Base-by-base conservation (phyloP, 2,888 invertebrate species). In the Dryobota labecula region DNA sequence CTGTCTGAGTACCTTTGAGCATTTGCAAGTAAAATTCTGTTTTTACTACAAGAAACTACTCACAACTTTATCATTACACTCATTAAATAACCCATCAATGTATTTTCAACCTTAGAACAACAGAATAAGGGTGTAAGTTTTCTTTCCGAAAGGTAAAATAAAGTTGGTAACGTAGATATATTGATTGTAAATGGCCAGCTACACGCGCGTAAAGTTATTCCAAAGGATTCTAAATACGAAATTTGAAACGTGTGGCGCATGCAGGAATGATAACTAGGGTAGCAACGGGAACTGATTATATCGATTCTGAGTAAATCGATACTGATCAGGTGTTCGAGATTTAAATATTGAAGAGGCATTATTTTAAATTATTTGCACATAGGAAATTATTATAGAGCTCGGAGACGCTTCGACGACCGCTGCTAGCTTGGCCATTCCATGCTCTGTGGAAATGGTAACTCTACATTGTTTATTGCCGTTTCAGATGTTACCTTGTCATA, bases 11-110 rank as follows among this genome's bases (percentile, higher is more conserved):
- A 86, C 88, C 80, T 87, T 83, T 68, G 56, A 85, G 73, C 86
- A 92, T 93, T 92, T 92, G 91, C 92, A 92, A 87, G 87, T 89
- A 80, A 88, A 89, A 88, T 86, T 74, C 64, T 80, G 80, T 86
- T 87, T 87, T 89, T 87, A 87, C 86, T 83, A 83, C 80, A 60
- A 84, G 76, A 83, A 80, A 70, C 73, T 65, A 76, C 66, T 76
- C 11, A 82, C 76, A 72, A 83, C 64, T 56, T 67, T 74, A 69
- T 3, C 5, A n/a, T 11, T 36, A 41, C 47, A 43, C 36, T 20
- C 5, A 1, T 53, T 20, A 61, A 65, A 51, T 36, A n/a, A 18
- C 18, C 1, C n/a, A 15, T 30, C 62, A 73, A 60, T 58, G 38
- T 33, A 82, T 69, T 68, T 58, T 74, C 36, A 68, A 74, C 77